Base-by-base conservation (phyloP, 1,140 invertebrate genomes). In the Antheraea mylitta region DNA sequence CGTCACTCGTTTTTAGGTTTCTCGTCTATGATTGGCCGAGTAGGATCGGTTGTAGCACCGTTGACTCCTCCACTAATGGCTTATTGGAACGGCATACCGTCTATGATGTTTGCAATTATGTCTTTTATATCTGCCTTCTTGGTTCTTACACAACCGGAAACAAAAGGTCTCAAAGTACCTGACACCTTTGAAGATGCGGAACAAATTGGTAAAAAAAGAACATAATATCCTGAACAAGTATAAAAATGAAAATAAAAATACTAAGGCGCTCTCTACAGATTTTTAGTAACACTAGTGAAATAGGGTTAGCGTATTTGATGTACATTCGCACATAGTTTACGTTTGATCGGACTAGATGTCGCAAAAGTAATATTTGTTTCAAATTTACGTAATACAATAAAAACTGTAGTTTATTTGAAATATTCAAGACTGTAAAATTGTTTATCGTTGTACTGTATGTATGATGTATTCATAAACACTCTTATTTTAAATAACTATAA, bases 41-140 rank as follows among this genome's bases (percentile, higher is more conserved):
- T 96, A 68, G 96, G 96, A 0, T 96, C 95, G 3, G 95, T 96
- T 81, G 75, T 96, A 45, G 94, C 96, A 18, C 96, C 96, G 75
- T 94, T 96, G 82, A 94, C 94, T 48, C 94, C 95, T 7, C 86
- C 88, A 0, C 75, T 90, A 3, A 85, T 85, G 78, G 77, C 78
- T 4, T 92, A 92, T 66, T 88, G 89, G 85, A 68, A 76, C 4
- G 86, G 85, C 0, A 88, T 96, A 64, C 95, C 96, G 2, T 89
- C 96, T 4, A 81, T 96, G 18, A 83, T 96, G 61, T 96, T 96
- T 81, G 95, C 94, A 8, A 72, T 82, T n/a, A 94, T 95, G 89
- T 92, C 95, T 0, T 80, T 95, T 0, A 80, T 94, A 18, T 94
- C 95, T 42, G 94, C 92, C 9, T n/a, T 94, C 10, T 78, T 95